Conservation (phyloP, 2,888 invertebrate species). For the Himalopsyche tibetana region DNA sequence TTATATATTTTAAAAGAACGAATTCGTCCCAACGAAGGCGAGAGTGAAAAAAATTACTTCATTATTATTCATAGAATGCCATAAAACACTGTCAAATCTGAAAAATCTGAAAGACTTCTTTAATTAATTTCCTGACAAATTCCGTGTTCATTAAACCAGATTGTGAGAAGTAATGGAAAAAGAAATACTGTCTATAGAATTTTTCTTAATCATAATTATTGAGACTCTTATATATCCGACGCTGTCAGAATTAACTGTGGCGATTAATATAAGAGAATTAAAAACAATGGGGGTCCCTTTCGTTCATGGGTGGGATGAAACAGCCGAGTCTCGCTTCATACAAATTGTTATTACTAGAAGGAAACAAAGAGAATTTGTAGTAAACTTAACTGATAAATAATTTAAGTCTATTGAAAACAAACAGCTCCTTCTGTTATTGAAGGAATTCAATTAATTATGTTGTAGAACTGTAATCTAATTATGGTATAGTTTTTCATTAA, state of each 20-base stretch:
- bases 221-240: slow-evolving; percentile 62
- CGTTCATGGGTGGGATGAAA: slow-evolving; percentile 3
- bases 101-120: slow-evolving; percentile 54
- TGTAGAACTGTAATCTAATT: not conserved
- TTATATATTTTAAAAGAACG: slow-evolving; percentile 34
- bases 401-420: slow-evolving; percentile 35
- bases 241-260: slow-evolving; percentile 63
- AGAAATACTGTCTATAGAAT: slow-evolving; percentile 43
- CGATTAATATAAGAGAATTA: slow-evolving; percentile 65
- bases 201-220: slow-evolving; percentile 59
- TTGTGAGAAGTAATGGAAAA: slow-evolving; percentile 46
- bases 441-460: not conserved
- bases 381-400: slow-evolving; percentile 40
- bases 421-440: slow-evolving; percentile 14
- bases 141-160: slow-evolving; percentile 54
- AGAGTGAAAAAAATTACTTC: slow-evolving; percentile 53
- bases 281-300: slow-evolving; percentile 64
- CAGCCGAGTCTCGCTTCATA: slow-evolving; percentile 10
- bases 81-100: slow-evolving; percentile 55
- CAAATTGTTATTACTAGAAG: slow-evolving; percentile 21
- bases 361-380: slow-evolving; percentile 39
- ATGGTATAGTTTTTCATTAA: too few species aligned
- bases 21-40: slow-evolving; percentile 1
- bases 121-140: slow-evolving; percentile 55
- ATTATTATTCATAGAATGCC: slow-evolving; percentile 62